Conservation (phyloP, 2,888 invertebrate genomes). For the Holacanthella duospinosa region DNA sequence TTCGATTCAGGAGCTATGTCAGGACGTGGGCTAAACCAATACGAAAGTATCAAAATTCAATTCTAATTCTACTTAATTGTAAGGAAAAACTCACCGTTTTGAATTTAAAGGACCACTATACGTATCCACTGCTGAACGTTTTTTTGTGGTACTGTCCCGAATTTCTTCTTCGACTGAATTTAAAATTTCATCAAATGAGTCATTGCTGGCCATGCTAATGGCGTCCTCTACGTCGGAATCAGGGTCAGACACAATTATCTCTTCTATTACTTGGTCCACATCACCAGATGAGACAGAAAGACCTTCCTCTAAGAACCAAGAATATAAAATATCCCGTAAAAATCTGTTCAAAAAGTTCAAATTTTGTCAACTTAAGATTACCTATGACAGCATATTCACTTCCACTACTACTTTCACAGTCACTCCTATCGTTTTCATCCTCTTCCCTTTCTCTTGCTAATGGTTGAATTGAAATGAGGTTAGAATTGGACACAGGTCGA, state of each 20-base stretch:
- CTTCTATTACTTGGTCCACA: constrained; percentile 34
- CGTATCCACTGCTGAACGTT: too few species aligned
- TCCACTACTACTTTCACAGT: neutral
- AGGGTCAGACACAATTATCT: constrained; percentile 22
- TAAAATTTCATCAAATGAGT: constrained; percentile 18
- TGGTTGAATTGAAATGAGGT: constrained; percentile 20
- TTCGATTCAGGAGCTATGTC: too few species aligned
- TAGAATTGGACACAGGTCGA: constrained; percentile 15
- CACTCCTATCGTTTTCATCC: neutral
- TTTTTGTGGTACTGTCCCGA: too few species aligned
- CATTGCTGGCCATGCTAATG: constrained; percentile 20
- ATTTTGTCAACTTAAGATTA: constrained; percentile 8
- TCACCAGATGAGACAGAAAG: constrained; percentile 22
- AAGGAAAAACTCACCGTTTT: too few species aligned
- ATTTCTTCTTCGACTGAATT: constrained; percentile 17
- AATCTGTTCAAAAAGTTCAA: too few species aligned
- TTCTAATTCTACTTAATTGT: too few species aligned
- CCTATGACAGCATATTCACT: constrained; percentile 27
- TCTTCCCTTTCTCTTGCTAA: constrained; percentile 5
- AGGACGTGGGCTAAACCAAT: too few species aligned
- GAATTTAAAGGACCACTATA: too few species aligned
- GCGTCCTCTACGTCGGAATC: constrained; percentile 17
- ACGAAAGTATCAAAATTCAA: too few species aligned
- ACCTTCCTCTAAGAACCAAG: constrained; percentile 18
- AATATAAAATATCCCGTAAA: neutral